Conservation (phyloP, 2,797 vertebrate species). For the Chelon labrosus region DNA sequence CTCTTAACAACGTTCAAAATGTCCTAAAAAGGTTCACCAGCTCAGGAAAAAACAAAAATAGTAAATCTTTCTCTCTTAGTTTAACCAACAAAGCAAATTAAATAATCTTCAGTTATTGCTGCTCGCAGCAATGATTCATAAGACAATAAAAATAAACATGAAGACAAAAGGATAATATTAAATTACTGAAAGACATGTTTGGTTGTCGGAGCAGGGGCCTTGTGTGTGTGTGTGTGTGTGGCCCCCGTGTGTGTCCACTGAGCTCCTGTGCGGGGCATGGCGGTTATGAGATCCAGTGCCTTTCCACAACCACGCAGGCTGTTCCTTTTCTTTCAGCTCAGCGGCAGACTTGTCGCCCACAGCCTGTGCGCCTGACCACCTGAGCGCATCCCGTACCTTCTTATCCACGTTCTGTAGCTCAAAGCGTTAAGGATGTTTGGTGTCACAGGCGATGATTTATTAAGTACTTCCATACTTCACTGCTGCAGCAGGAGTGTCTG, state of each 20-base stretch:
- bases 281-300: slow-evolving; percentile 60
- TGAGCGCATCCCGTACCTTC: slow-evolving; percentile 31
- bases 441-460: slow-evolving; percentile 52
- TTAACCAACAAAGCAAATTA: slow-evolving; percentile 85
- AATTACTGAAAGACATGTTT: slow-evolving; percentile 85
- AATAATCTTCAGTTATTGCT: slow-evolving; percentile 92
- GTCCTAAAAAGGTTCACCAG: slow-evolving; percentile 69
- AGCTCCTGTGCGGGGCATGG: slow-evolving; percentile 15
- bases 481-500: slow-evolving; percentile 15
- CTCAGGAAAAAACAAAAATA: slow-evolving; percentile 67
- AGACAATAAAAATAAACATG: slow-evolving; percentile 84
- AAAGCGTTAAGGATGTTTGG: slow-evolving; percentile 48
- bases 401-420: slow-evolving; percentile 30
- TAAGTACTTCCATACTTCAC: slow-evolving; percentile 22
- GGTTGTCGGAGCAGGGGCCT: slow-evolving; percentile 53
- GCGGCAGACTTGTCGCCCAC: slow-evolving; percentile 1
- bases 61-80: slow-evolving; percentile 79
- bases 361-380: slow-evolving; percentile 2
- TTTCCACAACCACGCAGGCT: slow-evolving; percentile 30
- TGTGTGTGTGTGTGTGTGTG: slow-evolving; percentile 7
- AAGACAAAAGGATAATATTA: slow-evolving; percentile 82
- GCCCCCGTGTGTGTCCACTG: slow-evolving; percentile 32
- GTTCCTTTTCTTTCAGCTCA: slow-evolving; percentile 36
- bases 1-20: slow-evolving; percentile 71
- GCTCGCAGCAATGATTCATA: slow-evolving; percentile 94